A percentile compares a stretch with the other conserved stretches of the same genome.
These are phyloP conservation scores for Plectus sambesii DNA, from an alignment of 1,140 invertebrate species.

Conservation along the genomic window DNA sequence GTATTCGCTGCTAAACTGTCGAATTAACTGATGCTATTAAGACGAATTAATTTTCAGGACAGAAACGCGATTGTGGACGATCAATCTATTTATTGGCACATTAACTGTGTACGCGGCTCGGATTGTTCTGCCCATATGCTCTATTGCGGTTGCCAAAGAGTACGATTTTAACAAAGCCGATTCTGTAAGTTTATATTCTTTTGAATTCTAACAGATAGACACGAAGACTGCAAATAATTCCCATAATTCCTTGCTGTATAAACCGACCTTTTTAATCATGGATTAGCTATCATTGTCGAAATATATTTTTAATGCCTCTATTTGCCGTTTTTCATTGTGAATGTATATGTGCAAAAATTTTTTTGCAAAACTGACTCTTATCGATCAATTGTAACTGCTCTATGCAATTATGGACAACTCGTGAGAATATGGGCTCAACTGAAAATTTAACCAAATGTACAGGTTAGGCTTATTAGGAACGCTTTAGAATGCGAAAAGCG, in stretches of 20 bases:
- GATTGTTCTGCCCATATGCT: slow-evolving; percentile 58
- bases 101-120: slow-evolving; percentile 58
- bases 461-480: too few species aligned
- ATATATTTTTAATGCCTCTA: background rate
- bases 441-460: too few species aligned
- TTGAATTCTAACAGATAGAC: background rate
- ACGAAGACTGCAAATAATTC: too few species aligned
- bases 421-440: too few species aligned
- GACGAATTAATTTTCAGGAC: slow-evolving; percentile 36
- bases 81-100: slow-evolving; percentile 57
- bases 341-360: too few species aligned
- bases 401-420: too few species aligned
- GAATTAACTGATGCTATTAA: slow-evolving; percentile 9
- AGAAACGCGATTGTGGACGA: slow-evolving; percentile 54
- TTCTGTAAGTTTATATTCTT: slow-evolving; percentile 48
- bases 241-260: too few species aligned
- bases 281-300: background rate
- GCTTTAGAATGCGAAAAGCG: too few species aligned
- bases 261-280: slow-evolving; percentile 1
- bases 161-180: slow-evolving; percentile 61
- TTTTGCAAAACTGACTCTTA: too few species aligned
- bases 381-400: too few species aligned
- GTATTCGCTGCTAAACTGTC: slow-evolving; percentile 11
- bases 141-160: slow-evolving; percentile 57
- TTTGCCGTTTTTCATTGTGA: too few species aligned